These are phyloP conservation scores for Melipona quadrifasciata DNA, from an alignment of 1,140 invertebrate genomes.

Conservation along the genomic window DNA sequence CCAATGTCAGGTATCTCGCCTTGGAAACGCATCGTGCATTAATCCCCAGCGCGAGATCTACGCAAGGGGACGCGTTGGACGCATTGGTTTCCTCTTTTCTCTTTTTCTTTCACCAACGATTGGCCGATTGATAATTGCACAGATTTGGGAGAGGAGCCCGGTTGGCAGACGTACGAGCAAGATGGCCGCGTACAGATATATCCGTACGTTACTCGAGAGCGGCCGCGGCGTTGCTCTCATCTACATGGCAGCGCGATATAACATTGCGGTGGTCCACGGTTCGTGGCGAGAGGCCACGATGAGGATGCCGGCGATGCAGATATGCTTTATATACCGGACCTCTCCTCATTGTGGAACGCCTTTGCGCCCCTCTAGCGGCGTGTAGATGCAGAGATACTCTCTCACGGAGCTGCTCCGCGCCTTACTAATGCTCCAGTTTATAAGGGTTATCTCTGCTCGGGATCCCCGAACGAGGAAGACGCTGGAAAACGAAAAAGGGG, in stretches of 20 bases:
- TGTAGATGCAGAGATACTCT: slow-evolving; percentile 66
- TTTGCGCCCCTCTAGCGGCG: slow-evolving; percentile 61
- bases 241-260: slow-evolving; percentile 60
- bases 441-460: slow-evolving; percentile 77
- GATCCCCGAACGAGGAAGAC: slow-evolving; percentile 42
- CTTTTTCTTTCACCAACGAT: neutral
- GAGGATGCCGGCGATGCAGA: slow-evolving; percentile 60
- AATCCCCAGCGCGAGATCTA: slow-evolving; percentile 14
- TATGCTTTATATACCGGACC: slow-evolving; percentile 65
- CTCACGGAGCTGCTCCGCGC: slow-evolving; percentile 68
- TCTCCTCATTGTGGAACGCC: slow-evolving; percentile 62
- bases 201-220: slow-evolving; percentile 50
- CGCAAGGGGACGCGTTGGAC: neutral
- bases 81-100: slow-evolving; percentile 28
- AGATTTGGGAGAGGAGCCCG: slow-evolving; percentile 49
- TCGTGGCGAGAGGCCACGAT: slow-evolving; percentile 49
- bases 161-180: slow-evolving; percentile 31
- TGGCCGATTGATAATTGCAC: slow-evolving; percentile 59
- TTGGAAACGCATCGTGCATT: neutral
- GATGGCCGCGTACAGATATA: slow-evolving; percentile 58
- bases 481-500: neutral
- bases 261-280: slow-evolving; percentile 61
- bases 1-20: slow-evolving; percentile 12
- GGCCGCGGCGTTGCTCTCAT: slow-evolving; percentile 54
- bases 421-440: slow-evolving; percentile 81